Percentiles rank a stretch among this genome's conserved stretches.
phyloP scores from a whole-genome alignment of 2,113 vertebrate species.

The Aythya baeri region DNA sequence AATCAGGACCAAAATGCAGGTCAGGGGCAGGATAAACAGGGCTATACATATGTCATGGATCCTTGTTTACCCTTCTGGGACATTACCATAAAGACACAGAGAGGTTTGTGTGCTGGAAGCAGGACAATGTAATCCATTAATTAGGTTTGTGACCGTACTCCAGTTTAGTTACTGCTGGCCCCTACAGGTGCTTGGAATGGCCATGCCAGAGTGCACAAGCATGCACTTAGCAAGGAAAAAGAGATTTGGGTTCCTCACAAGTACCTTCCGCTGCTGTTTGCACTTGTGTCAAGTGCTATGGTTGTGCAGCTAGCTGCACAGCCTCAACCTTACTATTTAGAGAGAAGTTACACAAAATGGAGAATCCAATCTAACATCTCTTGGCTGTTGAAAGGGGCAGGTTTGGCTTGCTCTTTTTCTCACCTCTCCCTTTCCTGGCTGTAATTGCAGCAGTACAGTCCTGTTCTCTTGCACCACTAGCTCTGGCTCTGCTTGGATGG shows the following conservation, averaged over 20 bases:
- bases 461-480: neutral
- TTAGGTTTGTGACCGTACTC: neutral
- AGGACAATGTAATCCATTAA: neutral
- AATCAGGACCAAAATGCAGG: neutral
- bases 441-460: neutral
- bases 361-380: neutral
- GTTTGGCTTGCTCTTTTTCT: accelerated
- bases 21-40: neutral
- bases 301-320: neutral
- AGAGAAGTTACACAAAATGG: neutral
- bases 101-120: constrained; percentile 1
- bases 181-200: neutral
- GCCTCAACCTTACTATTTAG: neutral
- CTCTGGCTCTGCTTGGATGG: neutral
- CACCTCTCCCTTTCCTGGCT: neutral
- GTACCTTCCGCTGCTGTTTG: neutral
- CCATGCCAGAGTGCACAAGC: neutral
- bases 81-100: neutral
- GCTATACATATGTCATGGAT: neutral
- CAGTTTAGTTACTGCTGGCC: neutral
- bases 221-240: neutral
- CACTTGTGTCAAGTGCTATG: neutral
- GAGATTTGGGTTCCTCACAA: neutral
- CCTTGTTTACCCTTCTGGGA: neutral
- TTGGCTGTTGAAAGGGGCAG: neutral